These are phyloP conservation scores for Caloenas nicobarica DNA, from an alignment of 2,113 vertebrate species.

Conservation along the genomic window DNA sequence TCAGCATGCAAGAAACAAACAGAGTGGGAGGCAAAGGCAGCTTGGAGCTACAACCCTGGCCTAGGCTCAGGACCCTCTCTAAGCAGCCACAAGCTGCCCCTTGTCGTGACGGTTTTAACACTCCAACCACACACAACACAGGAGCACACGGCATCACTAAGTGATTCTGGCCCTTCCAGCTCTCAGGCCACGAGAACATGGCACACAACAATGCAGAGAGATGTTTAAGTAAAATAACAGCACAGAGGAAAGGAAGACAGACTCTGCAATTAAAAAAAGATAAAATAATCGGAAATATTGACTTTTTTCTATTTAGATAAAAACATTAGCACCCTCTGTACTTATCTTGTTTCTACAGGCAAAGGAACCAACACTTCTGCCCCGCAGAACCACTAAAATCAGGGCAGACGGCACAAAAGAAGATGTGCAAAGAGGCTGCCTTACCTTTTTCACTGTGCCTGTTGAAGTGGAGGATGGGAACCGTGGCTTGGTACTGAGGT, in stretches of 20 bases:
- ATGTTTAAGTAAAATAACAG: neutral
- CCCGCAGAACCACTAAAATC: neutral
- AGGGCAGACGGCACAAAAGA: neutral
- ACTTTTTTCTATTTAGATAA: neutral
- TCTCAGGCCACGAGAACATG: neutral
- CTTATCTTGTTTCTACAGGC: neutral
- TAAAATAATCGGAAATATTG: neutral
- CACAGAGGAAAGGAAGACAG: neutral
- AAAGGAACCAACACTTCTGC: neutral
- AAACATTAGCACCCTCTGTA: neutral
- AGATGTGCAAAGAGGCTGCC: neutral
- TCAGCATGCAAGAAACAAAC: neutral
- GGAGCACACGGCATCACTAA: neutral
- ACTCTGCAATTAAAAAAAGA: neutral
- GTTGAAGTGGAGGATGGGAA: slow-evolving; percentile 79
- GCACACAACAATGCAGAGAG: too few relatives aligned
- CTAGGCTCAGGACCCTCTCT: neutral
- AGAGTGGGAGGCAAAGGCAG: neutral
- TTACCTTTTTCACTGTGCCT: slow-evolving; percentile 83
- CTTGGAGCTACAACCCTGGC: neutral
- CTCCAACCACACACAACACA: neutral
- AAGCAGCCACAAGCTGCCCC: neutral
- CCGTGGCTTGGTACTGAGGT: slow-evolving; percentile 89
- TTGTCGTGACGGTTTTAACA: neutral
- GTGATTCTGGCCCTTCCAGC: neutral